Evolutionary conservation across 1,140 invertebrate genomes (phyloP), one percentile per base, ranked within the genome.

Genomic region (Aplysia californica): DNA sequence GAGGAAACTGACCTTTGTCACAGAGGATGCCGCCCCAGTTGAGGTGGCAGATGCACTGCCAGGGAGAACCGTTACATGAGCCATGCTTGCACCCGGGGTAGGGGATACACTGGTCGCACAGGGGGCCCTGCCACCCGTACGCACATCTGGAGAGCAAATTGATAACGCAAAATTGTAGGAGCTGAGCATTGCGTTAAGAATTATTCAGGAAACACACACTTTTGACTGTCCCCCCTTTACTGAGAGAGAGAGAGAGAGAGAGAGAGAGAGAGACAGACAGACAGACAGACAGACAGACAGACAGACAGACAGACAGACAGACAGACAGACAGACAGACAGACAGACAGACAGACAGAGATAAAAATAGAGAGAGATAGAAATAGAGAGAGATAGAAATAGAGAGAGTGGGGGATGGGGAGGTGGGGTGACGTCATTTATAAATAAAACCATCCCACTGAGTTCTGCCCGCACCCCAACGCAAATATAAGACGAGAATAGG

Each of bases 21-120:
- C 92, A 92, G 50, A 92, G 90, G 29, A 91, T 88, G 50, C 91
- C 91, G 35, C 90, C 96, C 96, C 91, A 92, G 75, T 92, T 92
- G 67, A 90, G 84, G 71, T 91, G 83, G 83, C 92, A 93, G 72
- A 89, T 87, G 83, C 92, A 93, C 76, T 91, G 88, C 89, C 89
- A 92, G 0, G 91, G 92, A 10, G 87, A 88, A 35, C 89, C 87
- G 26, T 89, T 84, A 85, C 92, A 93, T 6, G 90, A 89, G 0
- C 92, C 92, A 79, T 92, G 90, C 33, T 90, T 83, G 84, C 92
- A 93, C 0, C 91, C 91, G 0, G 92, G 92, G 82, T 92, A 92
- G 5, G 89, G 87, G 26, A 89, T 90, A 82, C 92, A 92, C 80
- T 92, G 86, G 77, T 92, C 91, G 83, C 92, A 93, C 3, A 89